Base-by-base conservation (phyloP, 37 sponge, comb jelly and placozoan genomes). In the Dysidea cf. avara region DNA sequence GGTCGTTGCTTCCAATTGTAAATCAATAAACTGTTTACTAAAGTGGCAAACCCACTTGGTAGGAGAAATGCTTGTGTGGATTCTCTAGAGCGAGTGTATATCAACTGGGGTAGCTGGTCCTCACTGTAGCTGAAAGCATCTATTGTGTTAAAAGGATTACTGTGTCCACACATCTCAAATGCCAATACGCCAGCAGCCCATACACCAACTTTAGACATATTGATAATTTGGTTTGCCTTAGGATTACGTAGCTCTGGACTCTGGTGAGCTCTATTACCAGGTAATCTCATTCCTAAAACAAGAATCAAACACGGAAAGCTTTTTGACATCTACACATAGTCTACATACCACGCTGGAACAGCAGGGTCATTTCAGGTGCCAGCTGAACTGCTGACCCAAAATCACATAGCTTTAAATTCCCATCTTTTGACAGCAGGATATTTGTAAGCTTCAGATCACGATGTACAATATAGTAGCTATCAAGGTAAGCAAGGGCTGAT, bases 121-220 rank as follows among this genome's bases (percentile, higher is more conserved):
- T 37, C 54, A 37, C n/a, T 32, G 22, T 71, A 71, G 11, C 71
- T 56, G 1, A 7, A 1, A 33, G 37, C 56, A 38, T 71, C 71
- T 35, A 71, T 12, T 43, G 46, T 43, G 46, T 43, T 43, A 9
- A 43, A 81, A 32, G 81, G 81, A 46, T 22, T 48, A 11, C 25
- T 5, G 51, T 39, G 52, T 0, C 80, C 87, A 3, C 80, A 78
- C 55, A 92, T 56, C 56, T 92, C 92, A 71, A 75, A 92, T 26
- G 80, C 83, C 17, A 92, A 71, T 31, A 87, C 85, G n/a, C 92
- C 92, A 35, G 88, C 88, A 24, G 88, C 88, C 92, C 92, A 92
- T 32, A 92, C 92, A 25, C 77, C 66, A 56, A 80, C 80, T 65
- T 80, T 92, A 36, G 40, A 17, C 58, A 87, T 87, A 57, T 67